These are phyloP conservation scores for Macroteleia sp. DNA, from an alignment of 2,888 invertebrate species.

Conservation along the genomic window DNA sequence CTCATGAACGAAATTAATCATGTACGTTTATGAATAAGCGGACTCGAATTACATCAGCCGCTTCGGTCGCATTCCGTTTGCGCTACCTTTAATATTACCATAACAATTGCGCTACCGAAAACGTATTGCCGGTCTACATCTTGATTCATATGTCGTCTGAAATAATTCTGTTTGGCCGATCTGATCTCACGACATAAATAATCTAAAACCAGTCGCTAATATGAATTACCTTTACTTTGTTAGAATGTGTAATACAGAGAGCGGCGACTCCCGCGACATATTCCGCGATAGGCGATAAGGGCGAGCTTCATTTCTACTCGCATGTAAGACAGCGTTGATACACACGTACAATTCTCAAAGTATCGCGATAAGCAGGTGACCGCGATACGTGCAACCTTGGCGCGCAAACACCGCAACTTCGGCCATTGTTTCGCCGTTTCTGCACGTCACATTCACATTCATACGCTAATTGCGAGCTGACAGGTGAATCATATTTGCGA, in stretches of 20 bases:
- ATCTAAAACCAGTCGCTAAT: conserved; percentile 41
- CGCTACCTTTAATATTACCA: conserved; percentile 39
- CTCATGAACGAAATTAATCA: conserved; percentile 45
- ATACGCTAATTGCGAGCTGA: conserved; percentile 52
- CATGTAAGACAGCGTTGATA: conserved; percentile 43
- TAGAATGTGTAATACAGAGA: conserved; percentile 54
- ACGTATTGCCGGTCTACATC: conserved; percentile 22
- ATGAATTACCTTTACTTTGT: conserved; percentile 47
- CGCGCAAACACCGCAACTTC: conserved; percentile 51
- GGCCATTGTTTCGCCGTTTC: conserved; percentile 69
- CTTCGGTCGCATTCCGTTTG: background rate
- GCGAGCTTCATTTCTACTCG: conserved; percentile 51
- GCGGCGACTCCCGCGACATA: conserved; percentile 63
- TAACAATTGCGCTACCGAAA: conserved; percentile 58
- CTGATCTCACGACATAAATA: conserved; percentile 44
- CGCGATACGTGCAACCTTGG: conserved; percentile 58
- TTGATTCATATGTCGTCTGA: conserved; percentile 39
- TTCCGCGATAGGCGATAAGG: conserved; percentile 66
- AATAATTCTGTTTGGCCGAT: conserved; percentile 41
- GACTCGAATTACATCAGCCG: conserved; percentile 27
- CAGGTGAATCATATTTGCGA: conserved; percentile 59
- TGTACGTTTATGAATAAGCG: conserved; percentile 11
- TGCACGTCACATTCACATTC: conserved; percentile 64
- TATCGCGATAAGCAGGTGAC: conserved; percentile 62
- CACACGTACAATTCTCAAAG: conserved; percentile 48